Percentiles rank a stretch among this genome's conserved stretches.
Evolutionary conservation across 2,888 invertebrate genomes (phyloP).

Genomic region (Aricia artaxerxes): DNA sequence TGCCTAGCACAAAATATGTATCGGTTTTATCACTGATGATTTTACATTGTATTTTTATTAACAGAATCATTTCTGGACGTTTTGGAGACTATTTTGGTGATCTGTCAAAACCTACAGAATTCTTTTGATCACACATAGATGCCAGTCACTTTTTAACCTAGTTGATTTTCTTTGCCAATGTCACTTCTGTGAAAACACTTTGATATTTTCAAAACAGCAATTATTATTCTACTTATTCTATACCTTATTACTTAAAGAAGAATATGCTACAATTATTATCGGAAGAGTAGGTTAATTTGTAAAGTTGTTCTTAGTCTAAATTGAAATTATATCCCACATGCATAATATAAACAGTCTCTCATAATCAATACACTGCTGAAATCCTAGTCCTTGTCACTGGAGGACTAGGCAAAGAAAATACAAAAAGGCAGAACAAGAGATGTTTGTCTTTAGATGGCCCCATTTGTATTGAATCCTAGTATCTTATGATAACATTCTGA

Average conservation of each 20-base stretch:
- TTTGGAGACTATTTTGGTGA: background rate
- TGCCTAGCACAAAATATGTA: too few relatives aligned
- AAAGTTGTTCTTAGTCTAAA: background rate
- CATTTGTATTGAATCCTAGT: too few relatives aligned
- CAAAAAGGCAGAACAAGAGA: background rate
- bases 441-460: background rate
- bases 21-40: too few relatives aligned
- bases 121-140: background rate
- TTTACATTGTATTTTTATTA: background rate
- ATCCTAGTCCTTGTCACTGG: background rate
- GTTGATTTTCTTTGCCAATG: constrained; percentile 9
- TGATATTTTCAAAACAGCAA: background rate
- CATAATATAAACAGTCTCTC: background rate
- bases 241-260: constrained; percentile 1
- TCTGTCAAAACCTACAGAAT: background rate
- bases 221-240: constrained; percentile 14
- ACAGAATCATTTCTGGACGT: background rate
- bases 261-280: background rate
- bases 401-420: background rate
- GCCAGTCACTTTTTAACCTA: background rate
- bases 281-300: background rate
- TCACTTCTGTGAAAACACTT: constrained; percentile 22
- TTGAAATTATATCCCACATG: background rate
- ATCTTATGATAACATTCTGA: too few relatives aligned
- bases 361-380: background rate